Evolutionary conservation across 2,888 invertebrate species (phyloP).

Genomic region (Chydorus sphaericus): DNA sequence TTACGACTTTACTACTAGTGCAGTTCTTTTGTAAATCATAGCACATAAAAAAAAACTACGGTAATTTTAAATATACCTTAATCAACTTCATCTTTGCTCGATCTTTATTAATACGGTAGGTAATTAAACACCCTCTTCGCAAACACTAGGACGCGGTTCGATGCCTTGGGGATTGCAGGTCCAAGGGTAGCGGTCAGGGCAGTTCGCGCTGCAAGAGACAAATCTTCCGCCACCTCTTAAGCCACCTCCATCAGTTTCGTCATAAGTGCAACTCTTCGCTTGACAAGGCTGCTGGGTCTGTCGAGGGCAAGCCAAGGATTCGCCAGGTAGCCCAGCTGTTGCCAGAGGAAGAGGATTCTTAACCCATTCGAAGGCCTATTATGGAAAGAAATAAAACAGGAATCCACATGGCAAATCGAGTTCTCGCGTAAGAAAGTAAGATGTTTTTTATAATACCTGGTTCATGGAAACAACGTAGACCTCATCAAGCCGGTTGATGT

Average conservation of each 20-base stretch:
- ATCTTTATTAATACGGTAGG: too few species aligned
- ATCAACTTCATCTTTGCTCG: too few species aligned
- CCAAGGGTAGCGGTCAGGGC: slow-evolving; percentile 42
- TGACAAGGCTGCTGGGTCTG: slow-evolving; percentile 15
- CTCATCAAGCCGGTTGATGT: slow-evolving; percentile 37
- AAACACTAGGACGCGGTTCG: too few species aligned
- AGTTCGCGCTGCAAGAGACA: too few species aligned
- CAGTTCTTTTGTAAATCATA: too few species aligned
- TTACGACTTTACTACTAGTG: too few species aligned
- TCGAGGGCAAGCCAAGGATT: slow-evolving; percentile 24
- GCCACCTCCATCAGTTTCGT: too few species aligned
- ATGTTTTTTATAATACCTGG: slow-evolving; percentile 24
- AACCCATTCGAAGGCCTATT: slow-evolving; percentile 38
- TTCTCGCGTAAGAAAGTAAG: background rate
- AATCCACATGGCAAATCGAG: background rate
- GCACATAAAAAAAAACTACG: too few species aligned
- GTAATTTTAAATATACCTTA: too few species aligned
- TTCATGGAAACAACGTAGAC: slow-evolving; percentile 40
- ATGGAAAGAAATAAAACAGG: too few species aligned
- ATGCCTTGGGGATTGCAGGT: slow-evolving; percentile 38
- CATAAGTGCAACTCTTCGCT: background rate
- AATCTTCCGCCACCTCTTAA: too few species aligned
- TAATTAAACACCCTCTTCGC: too few species aligned
- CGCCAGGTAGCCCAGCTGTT: slow-evolving; percentile 26
- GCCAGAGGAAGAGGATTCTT: slow-evolving; percentile 36